Evolutionary conservation across 64 coral and sea anemone species (phyloP), one percentile per base, ranked within the genome.

Genomic region (Montipora foliosa): DNA sequence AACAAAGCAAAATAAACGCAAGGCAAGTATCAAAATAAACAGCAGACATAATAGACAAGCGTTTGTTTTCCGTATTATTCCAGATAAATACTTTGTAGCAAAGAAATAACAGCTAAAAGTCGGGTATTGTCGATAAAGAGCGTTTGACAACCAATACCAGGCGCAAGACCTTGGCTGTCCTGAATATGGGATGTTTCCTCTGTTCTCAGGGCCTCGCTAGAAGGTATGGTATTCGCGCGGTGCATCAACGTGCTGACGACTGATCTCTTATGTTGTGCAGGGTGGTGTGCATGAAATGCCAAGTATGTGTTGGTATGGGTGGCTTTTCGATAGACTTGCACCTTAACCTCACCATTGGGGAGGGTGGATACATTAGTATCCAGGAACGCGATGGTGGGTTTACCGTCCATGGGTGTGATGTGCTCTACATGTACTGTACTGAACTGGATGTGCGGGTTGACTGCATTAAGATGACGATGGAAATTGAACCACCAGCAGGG

Each of bases 361-460:
- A 25, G 71, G 21, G 44, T 7, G 5, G 71, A 25, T 2, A 25
- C 44, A 74, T 25, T 37, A 25, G 71, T 77, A 44, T 48, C 75
- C 3, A 77, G 75, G 14, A 77, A 77, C 3, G 46, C 75, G 14
- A 47, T 77, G 6, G 71, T 74, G 22, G 71, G 71, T n/a, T 25
- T 2, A 37, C 37, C 37, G 5, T 10, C n/a, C 44, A 25, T 74
- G 71, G 71, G 44, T 22, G 71, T 74, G 71, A 74, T 4, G 71
- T 6, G 25, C 8, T 77, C 75, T 47, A 25, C 44, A 14, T 6
- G 25, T 4, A 45, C 75, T 47, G 0, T 15, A 14, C 1, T 47
- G 29, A 77, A 77, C 44, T 47, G 29, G 45, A 77, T 77, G 75
- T 77, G 75, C 25, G 75, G 11, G 29, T 77, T 77, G 29, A 77